phyloP scores from a whole-genome alignment of 23 tunicate species.

The Pegea sp. region DNA sequence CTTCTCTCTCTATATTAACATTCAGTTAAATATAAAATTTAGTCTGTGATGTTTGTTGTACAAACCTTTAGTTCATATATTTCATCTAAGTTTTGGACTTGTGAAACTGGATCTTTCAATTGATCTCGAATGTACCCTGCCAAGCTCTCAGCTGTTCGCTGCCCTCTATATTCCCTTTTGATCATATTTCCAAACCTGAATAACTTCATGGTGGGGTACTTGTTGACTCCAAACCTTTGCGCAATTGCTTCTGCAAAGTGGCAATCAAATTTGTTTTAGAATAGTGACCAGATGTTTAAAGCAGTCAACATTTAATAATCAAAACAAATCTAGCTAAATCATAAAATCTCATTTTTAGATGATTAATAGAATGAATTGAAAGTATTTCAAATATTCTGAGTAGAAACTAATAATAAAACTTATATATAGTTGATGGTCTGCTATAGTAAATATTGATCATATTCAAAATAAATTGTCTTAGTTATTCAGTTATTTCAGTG shows the following conservation, averaged over 20 bases:
- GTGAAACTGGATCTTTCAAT: slow-evolving; percentile 64
- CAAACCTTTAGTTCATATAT: slow-evolving; percentile 77
- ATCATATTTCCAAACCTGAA: slow-evolving; percentile 58
- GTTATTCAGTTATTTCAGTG: no score
- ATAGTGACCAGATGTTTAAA: no score
- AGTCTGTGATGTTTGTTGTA: background rate
- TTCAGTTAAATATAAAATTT: background rate
- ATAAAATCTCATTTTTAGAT: background rate
- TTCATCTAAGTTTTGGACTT: slow-evolving; percentile 40
- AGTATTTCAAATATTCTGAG: no score
- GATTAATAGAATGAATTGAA: background rate
- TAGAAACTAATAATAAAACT: no score
- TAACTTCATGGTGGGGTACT: slow-evolving; percentile 95
- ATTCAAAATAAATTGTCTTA: no score
- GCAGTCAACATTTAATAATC: no score
- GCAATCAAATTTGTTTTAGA: no score
- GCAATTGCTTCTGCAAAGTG: slow-evolving; percentile 62
- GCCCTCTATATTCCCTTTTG: slow-evolving; percentile 86
- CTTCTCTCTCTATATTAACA: slow-evolving; percentile 28
- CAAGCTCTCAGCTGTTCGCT: slow-evolving; percentile 50
- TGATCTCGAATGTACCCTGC: slow-evolving; percentile 35
- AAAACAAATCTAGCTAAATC: no score
- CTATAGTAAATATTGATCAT: no score
- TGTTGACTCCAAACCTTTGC: slow-evolving; percentile 52
- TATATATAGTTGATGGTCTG: no score